A percentile compares a stretch with the other conserved stretches of the same genome.
phyloP scores from a whole-genome alignment of 1,140 invertebrate species.

The Rhyzopertha dominica region DNA sequence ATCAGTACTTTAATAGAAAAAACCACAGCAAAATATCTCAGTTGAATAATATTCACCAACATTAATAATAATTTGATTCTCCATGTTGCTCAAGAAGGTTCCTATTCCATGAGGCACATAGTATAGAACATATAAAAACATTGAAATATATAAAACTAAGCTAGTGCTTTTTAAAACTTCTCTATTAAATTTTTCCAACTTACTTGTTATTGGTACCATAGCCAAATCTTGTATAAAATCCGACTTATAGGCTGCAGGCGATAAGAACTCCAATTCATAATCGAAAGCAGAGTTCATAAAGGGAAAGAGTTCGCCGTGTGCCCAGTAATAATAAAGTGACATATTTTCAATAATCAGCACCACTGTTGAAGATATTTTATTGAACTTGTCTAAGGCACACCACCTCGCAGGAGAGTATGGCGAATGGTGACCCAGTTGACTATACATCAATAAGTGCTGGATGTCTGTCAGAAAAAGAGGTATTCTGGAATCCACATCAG shows the following conservation, averaged over 20 bases:
- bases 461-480: conserved; percentile 78
- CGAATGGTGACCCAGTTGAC: conserved; percentile 64
- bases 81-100: too few relatives aligned
- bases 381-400: conserved; percentile 73
- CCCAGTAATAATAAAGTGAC: conserved; percentile 64
- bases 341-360: conserved; percentile 74
- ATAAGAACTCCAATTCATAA: conserved; percentile 65
- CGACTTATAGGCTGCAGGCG: conserved; percentile 64
- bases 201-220: conserved; percentile 63
- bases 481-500: conserved; percentile 53
- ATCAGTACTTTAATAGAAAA: too few relatives aligned
- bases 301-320: conserved; percentile 58
- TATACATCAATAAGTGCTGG: conserved; percentile 75
- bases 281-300: conserved; percentile 56
- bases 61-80: too few relatives aligned
- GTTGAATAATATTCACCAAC: too few relatives aligned
- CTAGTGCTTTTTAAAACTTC: too few relatives aligned
- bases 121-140: too few relatives aligned
- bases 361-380: conserved; percentile 62
- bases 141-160: too few relatives aligned
- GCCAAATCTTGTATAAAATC: conserved; percentile 72
- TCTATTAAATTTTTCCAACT: conserved; percentile 10
- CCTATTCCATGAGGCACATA: too few relatives aligned
- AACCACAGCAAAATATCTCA: too few relatives aligned
- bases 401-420: conserved; percentile 66